Evolutionary conservation across 2,113 vertebrate genomes (phyloP), one percentile per base, ranked within the genome.

Genomic region (Conger conger): DNA sequence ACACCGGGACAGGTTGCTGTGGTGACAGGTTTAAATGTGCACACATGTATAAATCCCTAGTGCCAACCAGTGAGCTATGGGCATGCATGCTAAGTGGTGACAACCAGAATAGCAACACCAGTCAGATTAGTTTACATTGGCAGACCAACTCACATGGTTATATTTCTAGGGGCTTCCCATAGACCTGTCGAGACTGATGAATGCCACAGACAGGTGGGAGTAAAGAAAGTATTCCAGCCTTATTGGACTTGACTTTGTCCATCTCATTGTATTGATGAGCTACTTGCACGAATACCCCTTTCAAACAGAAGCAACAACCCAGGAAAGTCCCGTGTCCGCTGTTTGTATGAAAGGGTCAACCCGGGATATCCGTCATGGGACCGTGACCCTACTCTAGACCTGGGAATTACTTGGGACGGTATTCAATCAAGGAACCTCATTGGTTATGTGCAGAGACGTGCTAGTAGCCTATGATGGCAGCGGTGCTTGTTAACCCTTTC

Each of bases 61-160:
- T 37, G 76, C 79, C 60, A 1, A 18, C 45, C 86, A 79, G 53
- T 68, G 86, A 82, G 80, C 87, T 82, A 83, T 80, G 18, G 79
- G 88, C 73, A 89, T 80, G 40, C 42, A 53, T 82, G 50, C 33
- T 50, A 53, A 27, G 50, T 36, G 35, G 50, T 92, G 93, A 93
- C 92, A 93, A 88, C 73, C 37, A 80, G 89, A 90, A 91, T 91
- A 85, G 76, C 53, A 89, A 92, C 86, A 89, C 87, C 79, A n/a
- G 83, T 38, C 68, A 84, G 60, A 42, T 88, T n/a, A 63, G 85
- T 89, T 90, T 91, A 89, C 87, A 89, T 88, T 89, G 86, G 92
- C 87, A 87, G 87, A 79, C 86, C 35, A 40, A n/a, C 20, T 40
- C 82, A 54, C 76, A 37, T 45, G 86, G 87, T 89, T 89, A 91